Evolutionary conservation across 2,888 invertebrate genomes (phyloP), one percentile per base, ranked within the genome.

Genomic region (Ophion ellenae): DNA sequence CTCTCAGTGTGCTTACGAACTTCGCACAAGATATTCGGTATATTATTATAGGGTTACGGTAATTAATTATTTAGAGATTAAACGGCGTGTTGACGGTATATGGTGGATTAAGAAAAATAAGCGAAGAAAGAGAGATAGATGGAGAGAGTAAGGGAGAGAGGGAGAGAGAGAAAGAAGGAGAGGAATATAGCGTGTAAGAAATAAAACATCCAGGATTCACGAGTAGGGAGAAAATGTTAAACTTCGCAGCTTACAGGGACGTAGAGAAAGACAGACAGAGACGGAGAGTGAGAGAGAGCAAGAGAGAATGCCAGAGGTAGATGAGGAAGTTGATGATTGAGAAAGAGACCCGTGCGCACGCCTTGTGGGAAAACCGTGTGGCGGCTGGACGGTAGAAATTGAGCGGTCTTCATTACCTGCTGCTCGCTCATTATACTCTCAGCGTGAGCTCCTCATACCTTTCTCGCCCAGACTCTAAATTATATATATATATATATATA

Each of bases 351-450:
- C 76, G 59, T 81, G 64, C 77, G 85, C 77, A 57, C 47, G 86
- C 87, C 87, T 88, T 90, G 87, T 88, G 89, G 87, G 86, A 86
- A 83, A 87, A 32, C 86, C 83, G 86, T 86, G 89, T 86, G 88
- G 89, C 85, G 47, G 57, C 36, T 59, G 76, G 86, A 67, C 67
- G 82, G 89, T 87, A 87, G 89, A 90, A 90, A 92, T 92, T 90
- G 92, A 92, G 89, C 91, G 90, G 89, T 92, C 92, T 92, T 92
- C 92, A 89, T 92, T 92, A 92, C 91, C 89, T 90, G 91, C 90
- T 88, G 90, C 83, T 89, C 89, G 90, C 91, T 92, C 92, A 90
- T 92, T 92, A 92, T 90, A 88, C 88, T 91, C 92, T 90, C 91
- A 91, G 91, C 91, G 90, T 90, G 92, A 91, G 88, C 86, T 82